A percentile compares a stretch with the other conserved stretches of the same genome.
Conservation (phyloP, 2,888 invertebrate genomes). For the Anorthoa munda region DNA sequence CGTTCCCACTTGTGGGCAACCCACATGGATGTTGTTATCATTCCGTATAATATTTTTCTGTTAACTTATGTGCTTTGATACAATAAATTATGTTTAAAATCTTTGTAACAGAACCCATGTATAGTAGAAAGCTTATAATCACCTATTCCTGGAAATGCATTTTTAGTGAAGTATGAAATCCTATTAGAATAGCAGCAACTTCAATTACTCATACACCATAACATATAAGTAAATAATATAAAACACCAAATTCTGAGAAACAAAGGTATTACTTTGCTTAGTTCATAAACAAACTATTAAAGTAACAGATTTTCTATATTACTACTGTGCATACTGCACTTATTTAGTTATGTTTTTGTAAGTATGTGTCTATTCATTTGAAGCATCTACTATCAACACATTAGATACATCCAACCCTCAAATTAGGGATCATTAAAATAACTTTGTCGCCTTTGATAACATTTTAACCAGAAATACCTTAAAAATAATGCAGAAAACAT, state of each 20-base stretch:
- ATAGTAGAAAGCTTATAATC: not conserved
- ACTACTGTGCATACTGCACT: not conserved
- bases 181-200: constrained; percentile 20
- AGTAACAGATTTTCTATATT: not conserved
- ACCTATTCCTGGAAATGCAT: not conserved
- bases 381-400: not conserved
- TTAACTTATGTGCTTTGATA: constrained; percentile 6
- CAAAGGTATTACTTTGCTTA: constrained; percentile 10
- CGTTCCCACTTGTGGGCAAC: constrained; percentile 24
- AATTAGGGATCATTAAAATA: not conserved
- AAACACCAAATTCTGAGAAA: not conserved
- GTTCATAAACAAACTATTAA: constrained; percentile 3
- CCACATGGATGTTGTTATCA: constrained; percentile 53
- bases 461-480: too few species aligned
- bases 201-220: not conserved
- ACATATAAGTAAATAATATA: not conserved
- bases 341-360: not conserved
- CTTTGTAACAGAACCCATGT: not conserved
- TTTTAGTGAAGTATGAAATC: not conserved
- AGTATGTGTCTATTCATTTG: not conserved
- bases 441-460: not conserved
- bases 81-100: not conserved
- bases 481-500: not conserved
- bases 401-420: not conserved
- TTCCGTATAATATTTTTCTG: constrained; percentile 13